Evolutionary conservation across 2,888 invertebrate genomes (phyloP), one percentile per base, ranked within the genome.

Genomic region (Metacarcinus magister): DNA sequence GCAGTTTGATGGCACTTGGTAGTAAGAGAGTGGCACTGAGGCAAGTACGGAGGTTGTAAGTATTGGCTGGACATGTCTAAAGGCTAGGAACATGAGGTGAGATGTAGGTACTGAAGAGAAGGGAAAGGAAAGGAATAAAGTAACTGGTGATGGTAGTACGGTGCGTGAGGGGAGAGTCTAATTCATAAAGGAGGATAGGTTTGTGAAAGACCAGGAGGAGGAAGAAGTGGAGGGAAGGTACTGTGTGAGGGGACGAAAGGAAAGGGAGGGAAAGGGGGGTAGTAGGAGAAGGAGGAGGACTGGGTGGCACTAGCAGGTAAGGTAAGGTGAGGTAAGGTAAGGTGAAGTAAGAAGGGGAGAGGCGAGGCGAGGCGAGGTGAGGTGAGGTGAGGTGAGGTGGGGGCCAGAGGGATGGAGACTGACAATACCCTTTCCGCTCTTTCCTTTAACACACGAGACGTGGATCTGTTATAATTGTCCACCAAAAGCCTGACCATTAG

Each of bases 401-500:
- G 32, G 19, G 19, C 39, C 32, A 16, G 43, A 67, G 93, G 60
- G 67, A 32, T 7, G 43, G 67, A 67, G 32, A 67, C 54, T 32
- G 93, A 93, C 43, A 46, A 46, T 46, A 91, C 46, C n/a, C 43
- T 91, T 23, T 23, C n/a, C 46, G n/a, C 23, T 91, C 46, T 44
- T 91, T 91, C 91, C 46, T 91, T 91, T 46, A 43, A 43, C 91
- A 46, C 44, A 46, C 44, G 91, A 46, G 91, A 91, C 44, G 91
- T 44, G 32, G 46, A 43, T 46, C 46, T 44, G 46, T 32, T n/a
- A 44, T 44, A 91, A 44, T 91, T 43, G 43, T 91, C 91, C 43
- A 23, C 46, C 44, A n/a, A 46, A 46, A 46, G 91, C 44, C 91
- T 91, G 91, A 91, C 91, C 91, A 91, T 91, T 91, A 91, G 91